Base-by-base conservation (phyloP, 2,797 vertebrate genomes). In the Echeneis naucrates region DNA sequence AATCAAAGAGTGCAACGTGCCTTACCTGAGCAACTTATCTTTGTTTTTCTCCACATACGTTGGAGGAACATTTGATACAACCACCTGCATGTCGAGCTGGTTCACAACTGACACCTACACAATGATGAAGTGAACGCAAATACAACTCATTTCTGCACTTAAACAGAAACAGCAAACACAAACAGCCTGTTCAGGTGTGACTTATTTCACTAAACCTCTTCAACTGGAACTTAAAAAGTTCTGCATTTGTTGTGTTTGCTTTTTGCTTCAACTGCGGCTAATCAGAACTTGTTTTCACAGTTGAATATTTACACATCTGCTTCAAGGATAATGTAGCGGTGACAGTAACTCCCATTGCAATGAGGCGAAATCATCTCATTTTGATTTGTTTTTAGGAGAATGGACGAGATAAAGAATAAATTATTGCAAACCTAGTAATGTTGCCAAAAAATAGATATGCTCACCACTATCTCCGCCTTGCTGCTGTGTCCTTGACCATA, bases 31-130 rank as follows among this genome's bases (percentile, higher is more conserved):
- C 50, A 99, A 94, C 13, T 95, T 95, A 53, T 97, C 95, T 88
- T 98, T 99, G 91, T 96, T 97, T 90, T 97, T 96, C 75, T 99
- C 98, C 92, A 99, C 97, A 8, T 96, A 93, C 0, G 97, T 99
- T 19, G 98, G 98, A 38, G 97, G 95, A 32, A 99, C 97, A 1
- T 98, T 99, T 38, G 96, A 99, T 63, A 99, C 98, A 5, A 99
- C 96, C 84, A 99, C 97, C 87, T 99, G 98, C 98, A 99, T 99
- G 89, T 99, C 98, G 91, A 99, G 85, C 90, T 97, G 97, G 91
- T 99, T 99, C 87, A 99, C 98, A 42, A 99, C 97, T 2, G 98
- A 99, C 68, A 99, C 96, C 98, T 99, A 82, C 30, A 83, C 40
- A 87, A 75, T 11, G 81, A 12, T 51, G 61, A 35, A 2, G 21